Percentiles rank a stretch among this genome's conserved stretches.
These are phyloP conservation scores for Cerastis rubricosa DNA, from an alignment of 2,888 invertebrate species.

Conservation along the genomic window DNA sequence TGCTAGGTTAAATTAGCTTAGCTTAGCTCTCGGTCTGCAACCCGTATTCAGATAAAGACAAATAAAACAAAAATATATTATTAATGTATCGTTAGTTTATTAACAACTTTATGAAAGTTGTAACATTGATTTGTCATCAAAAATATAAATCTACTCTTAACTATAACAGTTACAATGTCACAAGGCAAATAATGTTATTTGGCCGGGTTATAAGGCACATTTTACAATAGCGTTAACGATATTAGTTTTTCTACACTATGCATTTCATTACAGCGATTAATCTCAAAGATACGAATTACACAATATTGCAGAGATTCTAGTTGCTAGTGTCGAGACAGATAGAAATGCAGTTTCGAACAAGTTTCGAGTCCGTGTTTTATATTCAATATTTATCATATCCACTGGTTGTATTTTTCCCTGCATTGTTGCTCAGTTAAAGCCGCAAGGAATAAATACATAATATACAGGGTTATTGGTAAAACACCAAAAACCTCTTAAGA, in stretches of 20 bases:
- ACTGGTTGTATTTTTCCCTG: neutral
- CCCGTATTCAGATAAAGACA: no score
- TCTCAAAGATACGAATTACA: slow-evolving; percentile 58
- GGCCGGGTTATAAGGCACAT: slow-evolving; percentile 76
- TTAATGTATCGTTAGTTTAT: slow-evolving; percentile 78
- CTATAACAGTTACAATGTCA: slow-evolving; percentile 64
- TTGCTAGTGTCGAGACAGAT: slow-evolving; percentile 22
- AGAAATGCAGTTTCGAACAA: slow-evolving; percentile 30
- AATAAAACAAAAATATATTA: slow-evolving; percentile 69
- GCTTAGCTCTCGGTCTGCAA: no score
- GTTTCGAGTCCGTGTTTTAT: neutral
- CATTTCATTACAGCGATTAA: slow-evolving; percentile 42
- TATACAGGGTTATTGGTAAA: no score
- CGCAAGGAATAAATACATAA: neutral
- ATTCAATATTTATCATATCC: neutral
- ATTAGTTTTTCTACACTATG: slow-evolving; percentile 49
- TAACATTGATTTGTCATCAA: slow-evolving; percentile 78
- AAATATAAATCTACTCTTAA: slow-evolving; percentile 72
- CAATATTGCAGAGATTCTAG: slow-evolving; percentile 63
- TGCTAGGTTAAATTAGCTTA: no score
- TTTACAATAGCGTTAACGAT: slow-evolving; percentile 54
- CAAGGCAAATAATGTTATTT: slow-evolving; percentile 68
- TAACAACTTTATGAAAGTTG: slow-evolving; percentile 85
- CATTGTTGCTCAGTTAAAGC: neutral
- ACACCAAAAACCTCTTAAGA: no score